A percentile compares a stretch with the other conserved stretches of the same genome.
Evolutionary conservation across 2,113 vertebrate species (phyloP).

Genomic region (Tenebrosternarchus preto): DNA sequence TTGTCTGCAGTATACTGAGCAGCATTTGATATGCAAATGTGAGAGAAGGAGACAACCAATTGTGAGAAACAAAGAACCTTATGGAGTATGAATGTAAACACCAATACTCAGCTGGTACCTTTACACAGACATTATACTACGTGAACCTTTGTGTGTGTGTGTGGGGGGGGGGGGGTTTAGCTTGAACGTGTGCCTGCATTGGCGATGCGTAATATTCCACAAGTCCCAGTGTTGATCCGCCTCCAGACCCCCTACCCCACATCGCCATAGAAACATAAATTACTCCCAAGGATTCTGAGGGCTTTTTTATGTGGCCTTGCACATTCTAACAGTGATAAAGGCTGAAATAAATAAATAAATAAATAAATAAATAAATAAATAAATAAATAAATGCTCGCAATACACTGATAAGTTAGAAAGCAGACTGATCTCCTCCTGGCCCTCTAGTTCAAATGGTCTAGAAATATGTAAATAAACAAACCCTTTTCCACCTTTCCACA

Average conservation of each 20-base stretch:
- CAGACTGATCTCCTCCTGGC: too few species aligned
- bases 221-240: conserved; percentile 12
- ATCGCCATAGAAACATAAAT: conserved; percentile 48
- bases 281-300: conserved; percentile 19
- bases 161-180: background rate
- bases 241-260: conserved; percentile 22
- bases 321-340: background rate
- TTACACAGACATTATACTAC: background rate
- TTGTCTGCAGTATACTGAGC: background rate
- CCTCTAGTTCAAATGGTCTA: too few species aligned
- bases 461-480: too few species aligned
- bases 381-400: too few species aligned
- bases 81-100: background rate
- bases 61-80: background rate
- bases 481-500: too few species aligned
- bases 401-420: too few species aligned
- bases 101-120: background rate
- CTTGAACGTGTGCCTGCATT: background rate
- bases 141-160: background rate
- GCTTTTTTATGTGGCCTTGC: conserved; percentile 7
- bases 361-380: background rate
- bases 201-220: conserved; percentile 44
- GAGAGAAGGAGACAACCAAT: too few species aligned
- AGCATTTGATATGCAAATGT: too few species aligned
- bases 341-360: background rate